phyloP scores from a whole-genome alignment of 1,140 invertebrate species.

The Manduca sexta region DNA sequence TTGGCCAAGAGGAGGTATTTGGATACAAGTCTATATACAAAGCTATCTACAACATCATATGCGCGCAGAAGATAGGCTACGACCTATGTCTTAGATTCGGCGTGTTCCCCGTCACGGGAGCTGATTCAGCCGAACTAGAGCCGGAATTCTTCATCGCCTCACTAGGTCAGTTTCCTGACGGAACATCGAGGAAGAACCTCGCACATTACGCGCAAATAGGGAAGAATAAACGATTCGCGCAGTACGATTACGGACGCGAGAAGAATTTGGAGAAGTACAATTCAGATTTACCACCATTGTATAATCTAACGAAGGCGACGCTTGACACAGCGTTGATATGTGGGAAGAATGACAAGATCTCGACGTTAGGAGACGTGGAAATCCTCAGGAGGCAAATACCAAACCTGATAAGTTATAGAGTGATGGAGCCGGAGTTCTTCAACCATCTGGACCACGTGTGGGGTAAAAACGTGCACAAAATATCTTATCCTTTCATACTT shows the following conservation, averaged over 20 bases:
- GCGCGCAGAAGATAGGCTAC: constrained; percentile 5
- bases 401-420: constrained; percentile 36
- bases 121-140: constrained; percentile 17
- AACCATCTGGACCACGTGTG: constrained; percentile 28
- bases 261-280: constrained; percentile 69
- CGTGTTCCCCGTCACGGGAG: constrained; percentile 11
- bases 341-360: constrained; percentile 74
- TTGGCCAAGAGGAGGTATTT: constrained; percentile 1
- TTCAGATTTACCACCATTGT: constrained; percentile 65
- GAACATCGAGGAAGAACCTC: constrained; percentile 77
- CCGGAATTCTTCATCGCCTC: constrained; percentile 5
- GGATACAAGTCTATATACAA: constrained; percentile 1
- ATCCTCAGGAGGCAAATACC: constrained; percentile 58
- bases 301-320: constrained; percentile 69
- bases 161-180: constrained; percentile 13
- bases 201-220: constrained; percentile 75
- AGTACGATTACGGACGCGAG: constrained; percentile 67
- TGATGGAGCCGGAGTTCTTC: constrained; percentile 13
- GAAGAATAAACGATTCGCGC: constrained; percentile 41
- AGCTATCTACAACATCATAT: not conserved
- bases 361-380: constrained; percentile 71
- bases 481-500: constrained; percentile 7
- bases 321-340: constrained; percentile 68
- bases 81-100: constrained; percentile 6
- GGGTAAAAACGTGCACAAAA: constrained; percentile 8